Percentiles rank a stretch among this genome's conserved stretches.
Evolutionary conservation across 2,888 invertebrate species (phyloP).

Genomic region (Rapana venosa): DNA sequence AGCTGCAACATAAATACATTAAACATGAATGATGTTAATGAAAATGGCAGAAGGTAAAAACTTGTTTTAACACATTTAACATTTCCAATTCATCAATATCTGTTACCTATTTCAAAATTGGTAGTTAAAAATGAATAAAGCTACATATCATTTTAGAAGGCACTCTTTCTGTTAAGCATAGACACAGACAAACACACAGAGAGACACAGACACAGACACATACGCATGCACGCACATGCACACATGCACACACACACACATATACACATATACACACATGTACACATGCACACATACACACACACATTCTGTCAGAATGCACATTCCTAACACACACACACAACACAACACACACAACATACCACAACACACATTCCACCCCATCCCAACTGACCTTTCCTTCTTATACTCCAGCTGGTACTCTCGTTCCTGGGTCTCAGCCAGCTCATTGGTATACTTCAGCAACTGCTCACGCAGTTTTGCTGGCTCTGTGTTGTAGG

Average conservation of each 20-base stretch:
- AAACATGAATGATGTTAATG: constrained; percentile 35
- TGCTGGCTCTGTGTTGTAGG: constrained; percentile 75
- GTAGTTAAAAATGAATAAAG: too few relatives aligned
- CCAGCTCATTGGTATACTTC: constrained; percentile 75
- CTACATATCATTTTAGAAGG: too few relatives aligned
- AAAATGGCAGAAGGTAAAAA: neutral
- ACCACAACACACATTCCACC: too few relatives aligned
- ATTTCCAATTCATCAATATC: too few relatives aligned
- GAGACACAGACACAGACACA: neutral
- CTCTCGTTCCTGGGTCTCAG: constrained; percentile 75
- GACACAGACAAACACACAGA: constrained; percentile 3
- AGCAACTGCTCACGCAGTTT: constrained; percentile 76
- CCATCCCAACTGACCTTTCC: constrained; percentile 64
- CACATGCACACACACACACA: neutral
- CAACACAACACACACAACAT: too few relatives aligned
- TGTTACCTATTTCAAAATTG: too few relatives aligned
- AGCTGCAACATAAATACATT: constrained; percentile 57
- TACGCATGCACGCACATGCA: neutral
- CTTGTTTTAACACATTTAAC: neutral
- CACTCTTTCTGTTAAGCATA: neutral
- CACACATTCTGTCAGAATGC: neutral
- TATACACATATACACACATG: constrained; percentile 5
- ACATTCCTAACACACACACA: too few relatives aligned
- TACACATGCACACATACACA: neutral
- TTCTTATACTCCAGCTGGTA: constrained; percentile 77